These are phyloP conservation scores for Clamator glandarius DNA, from an alignment of 2,797 vertebrate genomes.

Conservation along the genomic window DNA sequence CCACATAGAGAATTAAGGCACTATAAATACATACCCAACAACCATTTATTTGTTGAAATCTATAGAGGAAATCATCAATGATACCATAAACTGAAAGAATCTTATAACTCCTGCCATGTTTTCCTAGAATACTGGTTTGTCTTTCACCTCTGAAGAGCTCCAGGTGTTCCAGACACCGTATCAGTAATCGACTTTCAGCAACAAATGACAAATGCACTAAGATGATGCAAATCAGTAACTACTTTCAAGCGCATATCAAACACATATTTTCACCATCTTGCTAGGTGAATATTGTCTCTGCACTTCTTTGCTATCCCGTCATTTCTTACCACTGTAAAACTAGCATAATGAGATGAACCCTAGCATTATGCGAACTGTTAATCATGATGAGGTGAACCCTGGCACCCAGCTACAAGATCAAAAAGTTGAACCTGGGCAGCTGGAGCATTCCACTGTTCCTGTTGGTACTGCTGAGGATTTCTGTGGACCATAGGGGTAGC, in stretches of 20 bases:
- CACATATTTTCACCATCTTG: not conserved
- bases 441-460: not conserved
- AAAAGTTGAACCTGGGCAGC: not conserved
- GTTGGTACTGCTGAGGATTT: fast-evolving
- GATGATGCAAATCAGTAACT: not conserved
- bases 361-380: not conserved
- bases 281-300: not conserved
- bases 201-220: not conserved
- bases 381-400: not conserved
- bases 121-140: not conserved
- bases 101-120: not conserved
- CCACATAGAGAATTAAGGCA: not conserved
- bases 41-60: not conserved
- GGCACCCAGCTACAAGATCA: not conserved
- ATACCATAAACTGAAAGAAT: not conserved
- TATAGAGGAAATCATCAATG: not conserved
- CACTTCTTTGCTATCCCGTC: not conserved
- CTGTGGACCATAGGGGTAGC: not conserved
- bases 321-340: not conserved
- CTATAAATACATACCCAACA: not conserved
- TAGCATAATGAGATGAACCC: not conserved
- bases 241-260: no score
- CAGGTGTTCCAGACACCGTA: not conserved
- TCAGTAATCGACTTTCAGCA: not conserved
- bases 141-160: not conserved